Evolutionary conservation across 2,113 vertebrate species (phyloP), one percentile per base, ranked within the genome.

Genomic region (Ramphastos sulfuratus): DNA sequence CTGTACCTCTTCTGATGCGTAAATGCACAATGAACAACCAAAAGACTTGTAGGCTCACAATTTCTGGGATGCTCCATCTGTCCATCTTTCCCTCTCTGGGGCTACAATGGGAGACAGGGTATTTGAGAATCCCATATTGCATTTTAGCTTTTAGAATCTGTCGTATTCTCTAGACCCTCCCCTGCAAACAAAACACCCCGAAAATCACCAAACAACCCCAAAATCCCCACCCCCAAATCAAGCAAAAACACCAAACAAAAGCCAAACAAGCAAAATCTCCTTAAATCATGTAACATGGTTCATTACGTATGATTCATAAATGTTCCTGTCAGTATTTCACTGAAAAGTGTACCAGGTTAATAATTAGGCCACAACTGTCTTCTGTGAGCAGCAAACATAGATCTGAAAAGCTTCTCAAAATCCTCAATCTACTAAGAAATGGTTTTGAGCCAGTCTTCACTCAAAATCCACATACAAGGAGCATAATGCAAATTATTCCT

Each of bases 401-500:
- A 54, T 73, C 59, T 60, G 35, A 31, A 17, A 83, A 92, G 25
- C 25, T 70, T 70, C 73, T 88, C 64, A n/a, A 79, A 92, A 64
- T 27, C 58, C 27, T 85, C 18, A 33, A 3, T 30, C 69, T 83
- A n/a, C 65, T 80, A 33, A 73, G 35, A 16, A 30, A 31, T 50
- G 23, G 9, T 80, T 48, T 5, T 1, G 1, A 16, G 33, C 5
- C 50, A 72, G 37, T 52, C 55, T 76, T 66, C 30, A 48, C 39
- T 31, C 54, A 39, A 92, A 69, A 73, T 73, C 39, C 69, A 73
- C 46, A 25, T 2, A n/a, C 3, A 8, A 88, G 5, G 23, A 52
- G 11, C 28, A 15, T 14, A 37, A 33, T 2, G 10, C 5, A 76
- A 69, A 69, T 65, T 44, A 37, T 69, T 73, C 55, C 33, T 20